Conservation (phyloP, 2,888 invertebrate genomes). For the Epirrita christyi region DNA sequence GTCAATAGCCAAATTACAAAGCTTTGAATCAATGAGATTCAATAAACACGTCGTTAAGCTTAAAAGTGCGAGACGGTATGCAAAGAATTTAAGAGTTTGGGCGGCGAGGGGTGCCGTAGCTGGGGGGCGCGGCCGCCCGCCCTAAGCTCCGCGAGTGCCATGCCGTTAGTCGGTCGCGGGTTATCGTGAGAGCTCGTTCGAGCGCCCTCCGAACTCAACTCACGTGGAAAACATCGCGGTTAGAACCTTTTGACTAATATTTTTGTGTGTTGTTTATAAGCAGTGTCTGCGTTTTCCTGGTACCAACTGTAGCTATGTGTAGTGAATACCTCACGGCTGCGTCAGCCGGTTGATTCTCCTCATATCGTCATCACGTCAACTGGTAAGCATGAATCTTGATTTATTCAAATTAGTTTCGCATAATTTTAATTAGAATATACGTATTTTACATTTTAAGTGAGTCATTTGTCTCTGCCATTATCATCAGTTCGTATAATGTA, state of each 20-base stretch:
- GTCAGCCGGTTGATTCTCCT: conserved; percentile 34
- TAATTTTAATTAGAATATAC: not conserved
- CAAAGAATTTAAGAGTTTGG: not conserved
- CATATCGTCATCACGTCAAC: conserved; percentile 57
- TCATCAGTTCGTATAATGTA: not conserved
- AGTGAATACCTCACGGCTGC: conserved; percentile 63
- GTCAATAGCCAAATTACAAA: not conserved
- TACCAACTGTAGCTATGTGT: conserved; percentile 57
- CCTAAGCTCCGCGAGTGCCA: conserved; percentile 3
- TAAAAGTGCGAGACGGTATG: not conserved
- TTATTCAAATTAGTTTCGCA: not conserved
- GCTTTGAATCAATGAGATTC: not conserved
- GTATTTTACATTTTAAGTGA: not conserved
- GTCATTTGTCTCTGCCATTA: conserved; percentile 3
- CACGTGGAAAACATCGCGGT: conserved; percentile 18
- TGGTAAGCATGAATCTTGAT: conserved; percentile 59
- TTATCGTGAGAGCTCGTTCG: not conserved
- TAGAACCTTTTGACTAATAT: conserved; percentile 31
- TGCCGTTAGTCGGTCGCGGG: conserved; percentile 12
- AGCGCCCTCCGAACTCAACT: not conserved
- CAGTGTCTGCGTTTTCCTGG: conserved; percentile 1
- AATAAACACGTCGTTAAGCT: too few species aligned
- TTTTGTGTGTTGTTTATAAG: not conserved
- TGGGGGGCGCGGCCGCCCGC: not conserved
- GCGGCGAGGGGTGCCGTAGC: not conserved